Conservation (phyloP, 2,888 invertebrate species). For the Agrilus mali region DNA sequence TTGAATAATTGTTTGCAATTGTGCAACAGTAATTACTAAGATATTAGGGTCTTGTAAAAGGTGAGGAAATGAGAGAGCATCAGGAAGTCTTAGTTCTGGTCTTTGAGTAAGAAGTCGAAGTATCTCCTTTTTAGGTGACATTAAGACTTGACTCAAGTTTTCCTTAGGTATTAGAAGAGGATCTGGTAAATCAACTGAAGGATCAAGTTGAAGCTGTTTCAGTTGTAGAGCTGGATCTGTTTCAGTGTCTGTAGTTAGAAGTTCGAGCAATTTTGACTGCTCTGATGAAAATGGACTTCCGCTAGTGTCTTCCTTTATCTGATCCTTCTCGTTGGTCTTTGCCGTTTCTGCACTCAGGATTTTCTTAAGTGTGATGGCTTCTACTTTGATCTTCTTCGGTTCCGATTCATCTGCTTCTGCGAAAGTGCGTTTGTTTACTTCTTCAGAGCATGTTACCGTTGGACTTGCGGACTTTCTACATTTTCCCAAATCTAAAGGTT, state of each 20-base stretch:
- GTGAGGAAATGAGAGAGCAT: slow-evolving; percentile 59
- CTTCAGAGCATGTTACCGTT: slow-evolving; percentile 62
- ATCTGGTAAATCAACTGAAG: slow-evolving; percentile 64
- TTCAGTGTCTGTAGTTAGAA: slow-evolving; percentile 37
- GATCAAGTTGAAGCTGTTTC: slow-evolving; percentile 51
- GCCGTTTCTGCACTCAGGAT: slow-evolving; percentile 32
- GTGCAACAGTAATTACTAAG: slow-evolving; percentile 61
- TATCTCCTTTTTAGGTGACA: slow-evolving; percentile 63
- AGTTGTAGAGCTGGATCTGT: slow-evolving; percentile 59
- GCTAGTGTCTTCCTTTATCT: slow-evolving; percentile 30
- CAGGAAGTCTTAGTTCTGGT: slow-evolving; percentile 61
- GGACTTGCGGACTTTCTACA: slow-evolving; percentile 56
- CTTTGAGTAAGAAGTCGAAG: slow-evolving; percentile 57
- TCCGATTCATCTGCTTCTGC: slow-evolving; percentile 31
- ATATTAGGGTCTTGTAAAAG: slow-evolving; percentile 66
- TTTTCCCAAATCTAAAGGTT: slow-evolving; percentile 58
- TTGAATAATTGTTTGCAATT: slow-evolving; percentile 52
- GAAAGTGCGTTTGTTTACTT: slow-evolving; percentile 43
- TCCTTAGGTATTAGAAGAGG: slow-evolving; percentile 71
- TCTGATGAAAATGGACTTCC: slow-evolving; percentile 28
- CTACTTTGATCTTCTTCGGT: slow-evolving; percentile 38
- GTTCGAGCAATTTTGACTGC: slow-evolving; percentile 34
- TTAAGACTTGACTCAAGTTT: slow-evolving; percentile 54
- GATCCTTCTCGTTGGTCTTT: slow-evolving; percentile 25
- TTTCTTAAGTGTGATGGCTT: slow-evolving; percentile 37